Base-by-base conservation (phyloP, 2,113 vertebrate species). In the Xiphophorus maculatus region DNA sequence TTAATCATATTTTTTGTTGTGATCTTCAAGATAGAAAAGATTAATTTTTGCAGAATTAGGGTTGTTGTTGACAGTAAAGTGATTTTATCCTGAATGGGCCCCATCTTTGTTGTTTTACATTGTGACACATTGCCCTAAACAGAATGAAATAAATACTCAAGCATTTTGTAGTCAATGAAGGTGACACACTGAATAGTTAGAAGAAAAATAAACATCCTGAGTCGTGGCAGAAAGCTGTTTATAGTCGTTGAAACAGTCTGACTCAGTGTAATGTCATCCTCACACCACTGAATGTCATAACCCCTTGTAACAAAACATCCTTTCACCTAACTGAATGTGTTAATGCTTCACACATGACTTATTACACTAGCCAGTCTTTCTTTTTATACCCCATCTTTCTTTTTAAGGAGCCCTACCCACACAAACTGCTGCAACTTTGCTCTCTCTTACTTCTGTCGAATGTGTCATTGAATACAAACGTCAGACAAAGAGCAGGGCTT, bases 321-420 rank as follows among this genome's bases (percentile, higher is more conserved):
- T 76, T 82, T 85, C 82, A 71, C 75, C 66, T 60, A 60, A 1
- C 63, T n/a, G 81, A 84, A 88, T 85, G 76, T 81, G 44, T 84
- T 80, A 82, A 76, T 83, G 78, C 75, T 28, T 81, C 83, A 69
- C 73, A 84, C 75, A 81, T 82, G 84, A 87, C 82, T 66, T 87
- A 89, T 88, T 35, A 74, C 66, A 63, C 71, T 64, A 79, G 25
- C 60, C 60, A 63, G 66, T 28, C 42, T 70, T 33, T 58, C 65
- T 48, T 35, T 64, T 66, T 42, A 28, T 30, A 30, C 58, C 40
- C 19, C 54, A 15, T 44, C 19, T 65, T 64, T 79, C 78, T 70
- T 67, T 69, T 77, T 77, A 67, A 10, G 40, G 30, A 77, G 69
- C 69, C 76, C 82, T 80, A 74, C 73, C 79, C 64, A 37, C 71